Percentiles rank a stretch among this genome's conserved stretches.
phyloP scores from a whole-genome alignment of 2,113 vertebrate species.

The Albula glossodonta region DNA sequence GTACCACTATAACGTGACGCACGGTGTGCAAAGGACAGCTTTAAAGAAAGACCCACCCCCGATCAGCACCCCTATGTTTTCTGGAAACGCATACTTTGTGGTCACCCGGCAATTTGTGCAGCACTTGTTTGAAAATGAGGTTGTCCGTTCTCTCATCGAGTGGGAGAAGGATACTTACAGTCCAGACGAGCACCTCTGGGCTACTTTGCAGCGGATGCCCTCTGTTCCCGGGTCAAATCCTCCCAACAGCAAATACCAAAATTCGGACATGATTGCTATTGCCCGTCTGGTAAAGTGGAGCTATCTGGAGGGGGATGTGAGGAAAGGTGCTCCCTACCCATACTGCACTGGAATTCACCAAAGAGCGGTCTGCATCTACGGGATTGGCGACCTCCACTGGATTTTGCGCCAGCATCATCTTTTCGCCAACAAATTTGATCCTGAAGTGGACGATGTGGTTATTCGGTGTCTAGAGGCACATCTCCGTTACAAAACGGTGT shows the following conservation, averaged over 20 bases:
- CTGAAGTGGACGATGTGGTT: slow-evolving; percentile 71
- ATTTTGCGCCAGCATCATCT: slow-evolving; percentile 80
- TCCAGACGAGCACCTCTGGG: slow-evolving; percentile 91
- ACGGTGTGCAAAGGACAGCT: slow-evolving; percentile 41
- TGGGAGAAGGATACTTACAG: slow-evolving; percentile 91
- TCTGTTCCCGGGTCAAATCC: slow-evolving; percentile 78
- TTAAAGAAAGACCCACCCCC: slow-evolving; percentile 69
- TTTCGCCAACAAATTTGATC: slow-evolving; percentile 92
- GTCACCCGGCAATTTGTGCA: slow-evolving; percentile 78
- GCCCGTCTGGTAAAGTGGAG: slow-evolving; percentile 84
- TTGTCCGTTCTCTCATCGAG: slow-evolving; percentile 66
- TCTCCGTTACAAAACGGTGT: slow-evolving; percentile 72
- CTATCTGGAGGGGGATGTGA: slow-evolving; percentile 69
- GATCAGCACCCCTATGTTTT: slow-evolving; percentile 74
- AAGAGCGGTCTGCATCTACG: slow-evolving; percentile 80
- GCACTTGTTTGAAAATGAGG: slow-evolving; percentile 66
- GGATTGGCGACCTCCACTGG: slow-evolving; percentile 81
- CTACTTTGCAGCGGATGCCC: slow-evolving; percentile 80
- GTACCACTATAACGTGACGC: slow-evolving; percentile 63
- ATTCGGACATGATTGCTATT: slow-evolving; percentile 80
- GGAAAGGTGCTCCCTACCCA: slow-evolving; percentile 75
- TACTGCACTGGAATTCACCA: slow-evolving; percentile 76
- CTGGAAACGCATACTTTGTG: slow-evolving; percentile 82
- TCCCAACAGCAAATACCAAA: slow-evolving; percentile 69
- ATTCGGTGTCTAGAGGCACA: slow-evolving; percentile 84